Conservation (phyloP, 2,113 vertebrate genomes). For the Noctilio leporinus region DNA sequence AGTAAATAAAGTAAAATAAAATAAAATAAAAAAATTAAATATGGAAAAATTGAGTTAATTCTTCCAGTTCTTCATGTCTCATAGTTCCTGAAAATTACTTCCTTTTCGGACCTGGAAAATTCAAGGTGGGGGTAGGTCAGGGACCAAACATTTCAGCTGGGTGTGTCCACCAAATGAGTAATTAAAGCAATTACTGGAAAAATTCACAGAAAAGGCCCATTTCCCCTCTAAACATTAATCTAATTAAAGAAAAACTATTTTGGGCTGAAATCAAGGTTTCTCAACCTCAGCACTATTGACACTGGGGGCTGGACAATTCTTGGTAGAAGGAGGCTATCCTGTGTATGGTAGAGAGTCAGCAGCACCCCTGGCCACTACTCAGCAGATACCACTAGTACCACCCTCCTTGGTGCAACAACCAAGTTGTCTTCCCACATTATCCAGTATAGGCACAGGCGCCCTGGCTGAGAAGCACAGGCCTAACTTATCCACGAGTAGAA, state of each 20-base stretch:
- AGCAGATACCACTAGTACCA: background rate
- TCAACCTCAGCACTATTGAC: background rate
- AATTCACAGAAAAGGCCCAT: background rate
- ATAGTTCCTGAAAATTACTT: background rate
- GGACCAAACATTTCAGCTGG: background rate
- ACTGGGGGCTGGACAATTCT: background rate
- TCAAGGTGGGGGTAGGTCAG: background rate
- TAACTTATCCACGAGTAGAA: background rate
- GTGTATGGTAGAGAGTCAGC: too few species aligned
- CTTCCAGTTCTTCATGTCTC: background rate
- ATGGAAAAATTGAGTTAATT: background rate
- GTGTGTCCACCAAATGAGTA: background rate
- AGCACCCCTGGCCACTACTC: background rate
- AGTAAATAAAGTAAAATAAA: too few species aligned
- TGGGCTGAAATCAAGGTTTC: background rate
- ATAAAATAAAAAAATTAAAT: too few species aligned
- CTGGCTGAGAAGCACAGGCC: background rate
- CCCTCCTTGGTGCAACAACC: background rate
- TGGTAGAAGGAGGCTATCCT: background rate
- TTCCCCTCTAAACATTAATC: background rate
- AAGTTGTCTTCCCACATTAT: background rate
- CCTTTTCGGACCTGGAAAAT: background rate
- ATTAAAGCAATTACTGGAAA: background rate
- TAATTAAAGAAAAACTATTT: background rate
- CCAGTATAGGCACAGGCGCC: background rate